Base-by-base conservation (phyloP, 2,113 vertebrate species). In the Trematomus loennbergii region DNA sequence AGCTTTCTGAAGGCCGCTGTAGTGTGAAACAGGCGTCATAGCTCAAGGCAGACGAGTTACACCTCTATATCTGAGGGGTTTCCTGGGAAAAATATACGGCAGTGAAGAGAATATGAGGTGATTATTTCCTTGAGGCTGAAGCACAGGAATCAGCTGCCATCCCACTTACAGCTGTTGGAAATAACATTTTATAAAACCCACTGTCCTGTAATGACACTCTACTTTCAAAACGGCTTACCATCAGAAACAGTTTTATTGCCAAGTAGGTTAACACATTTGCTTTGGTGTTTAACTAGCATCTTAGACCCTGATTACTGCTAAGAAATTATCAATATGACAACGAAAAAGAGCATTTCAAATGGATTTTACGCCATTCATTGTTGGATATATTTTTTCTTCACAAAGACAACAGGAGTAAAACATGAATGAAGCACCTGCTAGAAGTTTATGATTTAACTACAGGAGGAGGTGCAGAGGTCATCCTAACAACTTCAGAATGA, bases 1-100 rank as follows among this genome's bases (percentile, higher is more conserved):
- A 17, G 69, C 79, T 74, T 78, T 80, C 73, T 54, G 64, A 64
- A 43, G 70, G 67, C 63, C 18, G 33, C 71, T 45, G 2, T 49
- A 22, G 72, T 72, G 79, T 71, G 82, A 86, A 82, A 61, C 55
- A 25, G 72, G 22, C 29, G 40, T 52, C 33, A 16, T 65, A 33
- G 63, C 78, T 82, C 22, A 40, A 83, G 69, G 60, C 78, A 59
- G 79, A 62, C 1, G 36, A 81, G 62, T 62, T 29, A 45, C 65
- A 81, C 67, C 60, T 72, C 65, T 48, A 58, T 73, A 63, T 86
- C 69, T 13, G 10, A 59, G 49, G 70, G 53, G 25, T 69, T 58
- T 6, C 40, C 1, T 33, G 1, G 76, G 18, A 46, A 65, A 25
- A 45, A 57, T 52, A 62, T n/a, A 65, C 48, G 8, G 68, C 13